These are phyloP conservation scores for Sciurus niger DNA, from an alignment of 2,113 vertebrate species.

Conservation along the genomic window DNA sequence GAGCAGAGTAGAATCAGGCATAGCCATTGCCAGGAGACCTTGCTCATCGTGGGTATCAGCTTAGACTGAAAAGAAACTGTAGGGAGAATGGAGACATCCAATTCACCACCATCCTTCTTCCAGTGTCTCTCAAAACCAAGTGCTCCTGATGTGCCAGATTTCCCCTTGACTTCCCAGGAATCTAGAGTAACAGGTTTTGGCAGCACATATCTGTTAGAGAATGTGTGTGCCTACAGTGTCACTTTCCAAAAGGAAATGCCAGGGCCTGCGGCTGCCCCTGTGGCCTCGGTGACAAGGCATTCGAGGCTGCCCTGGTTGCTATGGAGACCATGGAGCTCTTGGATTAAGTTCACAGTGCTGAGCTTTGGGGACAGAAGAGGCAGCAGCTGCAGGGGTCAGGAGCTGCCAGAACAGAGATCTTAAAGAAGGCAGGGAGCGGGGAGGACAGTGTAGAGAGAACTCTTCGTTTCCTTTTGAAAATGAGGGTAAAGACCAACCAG, in stretches of 20 bases:
- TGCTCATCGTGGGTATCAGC: no score
- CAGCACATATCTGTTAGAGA: background rate
- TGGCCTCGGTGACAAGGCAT: background rate
- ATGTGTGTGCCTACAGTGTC: background rate
- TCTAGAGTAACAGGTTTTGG: background rate
- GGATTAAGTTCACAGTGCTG: background rate
- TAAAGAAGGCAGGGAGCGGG: no score
- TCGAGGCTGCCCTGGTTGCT: conserved; percentile 35
- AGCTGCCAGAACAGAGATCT: background rate
- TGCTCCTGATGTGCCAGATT: background rate
- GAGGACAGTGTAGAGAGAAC: background rate
- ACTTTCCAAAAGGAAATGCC: background rate
- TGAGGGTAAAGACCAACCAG: background rate
- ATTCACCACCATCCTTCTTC: background rate
- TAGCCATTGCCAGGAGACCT: background rate
- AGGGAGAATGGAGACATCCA: background rate
- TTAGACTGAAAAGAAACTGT: background rate
- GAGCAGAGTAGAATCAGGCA: background rate
- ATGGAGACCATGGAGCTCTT: conserved; percentile 14
- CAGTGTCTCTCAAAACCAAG: background rate
- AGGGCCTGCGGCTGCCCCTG: background rate
- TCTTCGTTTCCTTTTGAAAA: conserved; percentile 27
- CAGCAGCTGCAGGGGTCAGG: background rate
- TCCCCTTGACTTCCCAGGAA: background rate
- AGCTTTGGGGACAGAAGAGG: background rate